Base-by-base conservation (phyloP, 1,140 invertebrate species). In the Centruroides vittatus region DNA sequence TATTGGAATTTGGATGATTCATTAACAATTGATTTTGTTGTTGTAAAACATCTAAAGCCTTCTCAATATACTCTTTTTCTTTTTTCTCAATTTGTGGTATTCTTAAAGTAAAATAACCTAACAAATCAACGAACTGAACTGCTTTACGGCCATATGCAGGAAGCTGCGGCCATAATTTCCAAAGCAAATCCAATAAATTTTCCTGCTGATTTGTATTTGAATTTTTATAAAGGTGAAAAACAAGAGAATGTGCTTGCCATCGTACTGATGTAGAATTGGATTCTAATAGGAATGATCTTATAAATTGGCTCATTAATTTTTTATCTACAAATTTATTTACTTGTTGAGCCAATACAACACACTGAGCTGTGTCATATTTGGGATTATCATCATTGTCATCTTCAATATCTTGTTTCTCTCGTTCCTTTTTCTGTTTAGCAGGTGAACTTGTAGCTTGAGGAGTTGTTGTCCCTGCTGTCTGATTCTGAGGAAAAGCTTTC, bases 111-210 rank as follows among this genome's bases (percentile, higher is more conserved):
- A 95, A 90, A 73, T 92, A 96, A 0, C 93, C 94, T 0, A 98
- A 79, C 0, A 98, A 76, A 74, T 98, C 94, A 1, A 97, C 93
- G 77, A 97, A 98, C 74, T 98, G 94, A 0, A 89, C 85, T 3
- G 93, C 92, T 74, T 96, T 91, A 0, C 88, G 79, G 3, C 94
- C 95, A 72, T 93, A 96, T 57, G 85, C 82, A 0, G 91, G 89
- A 47, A 98, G 76, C 52, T 88, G 77, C 3, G 89, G 89, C 93
- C 94, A 98, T 46, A 98, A 73, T 51, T 81, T 82, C 93, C 93
- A 96, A 66, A 97, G 76, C 5, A 93, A 75, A 57, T 88, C 86
- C 0, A 96, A 75, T 13, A 97, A 70, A 11, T 78, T 75, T 65
- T 88, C 84, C 71, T 93, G 89, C 66, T 94, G 86, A 1, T 77